Evolutionary conservation across 2,113 vertebrate species (phyloP).

Genomic region (Chaetops frenatus): DNA sequence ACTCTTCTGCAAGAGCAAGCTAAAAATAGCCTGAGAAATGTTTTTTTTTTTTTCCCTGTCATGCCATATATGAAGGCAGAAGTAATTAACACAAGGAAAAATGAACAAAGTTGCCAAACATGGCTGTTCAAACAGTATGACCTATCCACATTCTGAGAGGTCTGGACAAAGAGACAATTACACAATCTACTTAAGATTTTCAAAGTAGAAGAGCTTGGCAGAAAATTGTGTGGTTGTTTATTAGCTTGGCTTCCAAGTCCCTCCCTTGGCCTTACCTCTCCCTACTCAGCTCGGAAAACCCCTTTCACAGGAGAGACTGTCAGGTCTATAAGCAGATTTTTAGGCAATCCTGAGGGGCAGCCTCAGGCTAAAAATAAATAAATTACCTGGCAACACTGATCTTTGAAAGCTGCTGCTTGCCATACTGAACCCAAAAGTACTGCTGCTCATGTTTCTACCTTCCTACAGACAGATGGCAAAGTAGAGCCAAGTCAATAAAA

Average conservation of each 20-base stretch:
- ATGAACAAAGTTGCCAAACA: neutral
- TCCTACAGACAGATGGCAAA: neutral
- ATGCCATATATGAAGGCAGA: neutral
- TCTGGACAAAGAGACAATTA: neutral
- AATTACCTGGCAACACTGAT: neutral
- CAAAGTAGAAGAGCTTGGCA: neutral
- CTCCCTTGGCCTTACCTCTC: neutral
- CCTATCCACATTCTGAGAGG: neutral
- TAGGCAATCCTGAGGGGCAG: neutral
- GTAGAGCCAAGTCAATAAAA: neutral
- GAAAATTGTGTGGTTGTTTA: neutral
- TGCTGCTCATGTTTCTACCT: neutral
- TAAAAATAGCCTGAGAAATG: neutral
- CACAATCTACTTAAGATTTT: neutral
- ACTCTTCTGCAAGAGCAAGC: neutral
- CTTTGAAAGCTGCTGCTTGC: neutral
- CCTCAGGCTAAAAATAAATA: slow-evolving; percentile 27
- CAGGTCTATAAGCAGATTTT: neutral
- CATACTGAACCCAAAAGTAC: neutral
- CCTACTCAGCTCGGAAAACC: neutral
- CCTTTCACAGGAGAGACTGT: neutral
- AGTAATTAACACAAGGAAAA: neutral
- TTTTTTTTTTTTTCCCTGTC: neutral
- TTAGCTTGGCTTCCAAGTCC: neutral
- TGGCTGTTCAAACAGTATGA: neutral